Evolutionary conservation across 2,797 vertebrate species (phyloP).

Genomic region (Astyanax mexicanus): DNA sequence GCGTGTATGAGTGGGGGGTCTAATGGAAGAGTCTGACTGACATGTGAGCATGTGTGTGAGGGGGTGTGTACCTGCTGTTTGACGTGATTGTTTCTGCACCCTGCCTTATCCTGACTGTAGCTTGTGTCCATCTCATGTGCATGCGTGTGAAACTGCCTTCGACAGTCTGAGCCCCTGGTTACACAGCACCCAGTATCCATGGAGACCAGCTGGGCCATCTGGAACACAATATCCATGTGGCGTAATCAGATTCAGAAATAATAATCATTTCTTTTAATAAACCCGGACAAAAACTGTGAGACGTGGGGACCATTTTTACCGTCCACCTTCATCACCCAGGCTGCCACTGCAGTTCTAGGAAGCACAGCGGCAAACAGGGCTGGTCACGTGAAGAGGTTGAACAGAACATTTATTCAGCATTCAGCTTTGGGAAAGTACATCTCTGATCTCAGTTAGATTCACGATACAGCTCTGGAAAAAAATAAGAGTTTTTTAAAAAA

Average conservation of each 20-base stretch:
- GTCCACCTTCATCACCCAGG: neutral
- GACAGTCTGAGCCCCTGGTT: slow-evolving; percentile 52
- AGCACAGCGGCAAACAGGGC: slow-evolving; percentile 6
- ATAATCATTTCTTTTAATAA: slow-evolving; percentile 60
- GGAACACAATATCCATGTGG: slow-evolving; percentile 52
- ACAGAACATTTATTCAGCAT: neutral
- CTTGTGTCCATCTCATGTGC: slow-evolving; percentile 30
- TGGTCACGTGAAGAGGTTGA: slow-evolving; percentile 23
- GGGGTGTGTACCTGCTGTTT: neutral
- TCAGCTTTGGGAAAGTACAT: neutral
- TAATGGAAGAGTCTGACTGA: neutral
- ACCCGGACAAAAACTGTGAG: slow-evolving; percentile 27
- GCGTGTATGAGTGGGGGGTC: neutral
- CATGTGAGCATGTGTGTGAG: slow-evolving; percentile 3
- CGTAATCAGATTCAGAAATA: slow-evolving; percentile 52
- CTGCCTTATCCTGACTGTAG: slow-evolving; percentile 27
- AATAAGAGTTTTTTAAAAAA: no score
- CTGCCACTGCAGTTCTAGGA: neutral
- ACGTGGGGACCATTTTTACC: neutral
- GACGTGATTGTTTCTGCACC: neutral
- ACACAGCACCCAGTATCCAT: slow-evolving; percentile 66
- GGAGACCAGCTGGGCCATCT: slow-evolving; percentile 63
- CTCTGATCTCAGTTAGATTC: neutral
- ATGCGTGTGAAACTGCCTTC: slow-evolving; percentile 42
- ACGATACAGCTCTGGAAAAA: no score